Base-by-base conservation (phyloP, 37 sponge, comb jelly and placozoan species). In the Crambe crambe region DNA sequence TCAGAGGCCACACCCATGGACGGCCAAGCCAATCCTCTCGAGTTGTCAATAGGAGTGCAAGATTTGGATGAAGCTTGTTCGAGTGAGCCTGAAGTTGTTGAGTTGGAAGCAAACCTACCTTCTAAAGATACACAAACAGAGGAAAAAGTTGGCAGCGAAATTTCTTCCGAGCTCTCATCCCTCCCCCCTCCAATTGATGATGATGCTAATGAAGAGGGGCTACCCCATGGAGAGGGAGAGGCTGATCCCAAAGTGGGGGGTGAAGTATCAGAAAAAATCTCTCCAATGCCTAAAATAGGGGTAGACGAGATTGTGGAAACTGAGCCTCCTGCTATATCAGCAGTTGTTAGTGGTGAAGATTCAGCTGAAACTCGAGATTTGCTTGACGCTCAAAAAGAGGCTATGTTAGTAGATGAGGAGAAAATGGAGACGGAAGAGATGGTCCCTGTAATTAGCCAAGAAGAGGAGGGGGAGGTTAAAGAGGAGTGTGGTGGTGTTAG, bases 151-250 rank as follows among this genome's bases (percentile, higher is more conserved):
- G 66, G 66, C 17, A 65, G 66, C 30, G 66, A 65, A 30, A 30
- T 65, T 3, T 65, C 66, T 30, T 65, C 66, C 17, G 66, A 65
- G 34, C 25, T 65, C 3, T 65, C 66, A 17, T 65, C 66, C 10
- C 66, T 65, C 2, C 66, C 66, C 31, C 66, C 66, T 65, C 66
- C 66, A 30, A 31, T 34, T 31, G 35, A 8, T 8, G 66, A 65
- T 65, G 43, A 70, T 4, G 42, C 38, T n/a, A 70, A 22, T 40
- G 71, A 70, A 35, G 71, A 70, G 71, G 37, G 17, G 37, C 68
- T 67, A 3, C 36, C 34, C 5, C 68, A 37, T 3, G 35, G 3
- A 6, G 59, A 58, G 59, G n/a, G n/a, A n/a, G 63, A 61, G 15
- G 25, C 63, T 23, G 63, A 23, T 9, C 12, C 6, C 10, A 47